A percentile compares a stretch with the other conserved stretches of the same genome.
Evolutionary conservation across 2,888 invertebrate species (phyloP).

Genomic region (Hemaris fuciformis): DNA sequence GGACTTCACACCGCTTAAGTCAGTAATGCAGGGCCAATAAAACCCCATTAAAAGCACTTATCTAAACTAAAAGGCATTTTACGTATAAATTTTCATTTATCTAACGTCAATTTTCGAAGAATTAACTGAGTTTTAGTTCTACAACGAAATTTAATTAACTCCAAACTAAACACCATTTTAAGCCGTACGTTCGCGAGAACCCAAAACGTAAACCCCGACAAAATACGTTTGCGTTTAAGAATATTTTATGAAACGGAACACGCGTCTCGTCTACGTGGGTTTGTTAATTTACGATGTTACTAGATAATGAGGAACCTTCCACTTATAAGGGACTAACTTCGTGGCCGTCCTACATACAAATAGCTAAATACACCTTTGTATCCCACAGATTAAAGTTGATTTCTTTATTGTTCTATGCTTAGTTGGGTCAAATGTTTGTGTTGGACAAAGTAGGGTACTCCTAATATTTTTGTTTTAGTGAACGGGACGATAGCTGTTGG

Average conservation of each 20-base stretch:
- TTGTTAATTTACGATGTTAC: constrained; percentile 42
- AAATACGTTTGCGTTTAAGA: neutral
- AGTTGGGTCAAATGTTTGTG: neutral
- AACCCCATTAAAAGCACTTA: no score
- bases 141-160: neutral
- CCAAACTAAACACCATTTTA: neutral
- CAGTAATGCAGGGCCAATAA: no score
- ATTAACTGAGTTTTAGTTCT: no score
- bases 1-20: no score
- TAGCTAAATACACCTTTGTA: constrained; percentile 5
- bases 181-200: neutral
- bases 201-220: neutral
- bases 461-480: no score
- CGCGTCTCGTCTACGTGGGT: constrained; percentile 16
- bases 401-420: neutral
- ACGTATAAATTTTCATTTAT: no score
- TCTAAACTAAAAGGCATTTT: no score
- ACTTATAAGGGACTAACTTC: constrained; percentile 21
- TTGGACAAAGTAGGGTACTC: no score
- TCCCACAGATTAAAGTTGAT: neutral
- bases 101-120: no score
- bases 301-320: constrained; percentile 32
- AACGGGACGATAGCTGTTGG: no score
- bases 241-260: constrained; percentile 1
- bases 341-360: constrained; percentile 9